Base-by-base conservation (phyloP, 1,140 invertebrate genomes). In the Drosophila nikananu region DNA sequence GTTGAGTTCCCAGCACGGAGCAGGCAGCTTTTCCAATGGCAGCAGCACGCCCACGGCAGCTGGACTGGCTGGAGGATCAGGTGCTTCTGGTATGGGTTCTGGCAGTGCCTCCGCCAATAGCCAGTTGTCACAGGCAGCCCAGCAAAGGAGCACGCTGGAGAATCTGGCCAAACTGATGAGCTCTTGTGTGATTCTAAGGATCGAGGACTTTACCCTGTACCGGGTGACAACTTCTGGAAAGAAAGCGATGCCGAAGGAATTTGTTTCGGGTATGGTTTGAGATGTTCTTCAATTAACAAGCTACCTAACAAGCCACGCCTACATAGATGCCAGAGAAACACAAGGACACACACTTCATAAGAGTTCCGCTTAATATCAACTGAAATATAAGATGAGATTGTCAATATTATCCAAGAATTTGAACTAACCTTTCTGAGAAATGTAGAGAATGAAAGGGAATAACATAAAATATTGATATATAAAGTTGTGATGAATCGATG, bases 161-260 rank as follows among this genome's bases (percentile, higher is more conserved):
- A 96, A 97, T 91, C 93, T 97, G 42, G 95, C 96, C 4, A 98
- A 98, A 93, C 92, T 99, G 39, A 98, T 99, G 96, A 98, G 97
- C 7, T 97, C 97, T 13, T 99, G 98, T 93, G 95, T 98, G 19
- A 95, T 99, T 27, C 94, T 99, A 27, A 95, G 98, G 83, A 95
- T 99, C 76, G 96, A 97, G 80, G 97, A 99, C 91, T 97, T 98
- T 78, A 96, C 95, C 1, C 94, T 98, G 17, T 97, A 96, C 89
- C 96, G 96, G 94, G 97, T 98, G 68, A 96, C 96, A 0, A 97
- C 96, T 4, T 95, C 96, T 2, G 95, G 95, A 32, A 95, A 95
- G 79, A 96, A 96, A 81, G 94, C 95, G 48, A 93, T 95, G 49
- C 95, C 96, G 5, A 96, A 97, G 84, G 97, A 97, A 93, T 97